phyloP scores from a whole-genome alignment of 2,113 vertebrate genomes.

The Thamnophis sirtalis region DNA sequence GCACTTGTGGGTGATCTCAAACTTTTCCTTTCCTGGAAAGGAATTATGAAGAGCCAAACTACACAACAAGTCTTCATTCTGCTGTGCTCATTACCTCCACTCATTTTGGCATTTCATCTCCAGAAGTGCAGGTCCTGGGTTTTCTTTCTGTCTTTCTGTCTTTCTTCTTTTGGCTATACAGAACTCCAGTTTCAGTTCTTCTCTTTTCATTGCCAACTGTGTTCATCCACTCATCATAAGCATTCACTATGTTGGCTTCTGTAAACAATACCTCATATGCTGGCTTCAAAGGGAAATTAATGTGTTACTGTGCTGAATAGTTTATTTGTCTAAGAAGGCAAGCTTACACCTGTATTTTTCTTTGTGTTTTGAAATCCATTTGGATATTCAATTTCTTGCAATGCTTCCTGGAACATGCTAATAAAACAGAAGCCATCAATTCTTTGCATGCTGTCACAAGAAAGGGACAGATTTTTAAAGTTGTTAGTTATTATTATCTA shows the following conservation, averaged over 20 bases:
- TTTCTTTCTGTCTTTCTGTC: not conserved
- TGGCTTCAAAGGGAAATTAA: slow-evolving; percentile 9
- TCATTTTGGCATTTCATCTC: not conserved
- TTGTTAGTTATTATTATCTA: slow-evolving; percentile 19
- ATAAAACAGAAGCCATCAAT: slow-evolving; percentile 19
- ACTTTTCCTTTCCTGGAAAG: not conserved
- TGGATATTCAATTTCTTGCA: slow-evolving; percentile 42
- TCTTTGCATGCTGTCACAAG: slow-evolving; percentile 18
- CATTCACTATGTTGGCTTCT: slow-evolving; percentile 36
- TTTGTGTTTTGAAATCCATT: slow-evolving; percentile 36
- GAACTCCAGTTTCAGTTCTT: not conserved
- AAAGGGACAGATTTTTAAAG: slow-evolving; percentile 9
- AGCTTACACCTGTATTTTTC: slow-evolving; percentile 35
- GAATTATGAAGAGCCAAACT: not conserved
- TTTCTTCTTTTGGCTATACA: not conserved
- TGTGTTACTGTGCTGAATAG: slow-evolving; percentile 37
- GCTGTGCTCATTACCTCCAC: not conserved
- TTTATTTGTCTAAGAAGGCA: slow-evolving; percentile 45
- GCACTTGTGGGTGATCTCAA: not conserved
- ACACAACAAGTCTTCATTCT: not conserved
- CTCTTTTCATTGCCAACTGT: not conserved
- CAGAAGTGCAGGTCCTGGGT: not conserved
- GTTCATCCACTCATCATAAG: slow-evolving; percentile 28
- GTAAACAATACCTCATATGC: not conserved
- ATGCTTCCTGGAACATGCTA: slow-evolving; percentile 50